Percentiles rank a stretch among this genome's conserved stretches.
Evolutionary conservation across 2,797 vertebrate species (phyloP).

Genomic region (Nyctibius grandis): DNA sequence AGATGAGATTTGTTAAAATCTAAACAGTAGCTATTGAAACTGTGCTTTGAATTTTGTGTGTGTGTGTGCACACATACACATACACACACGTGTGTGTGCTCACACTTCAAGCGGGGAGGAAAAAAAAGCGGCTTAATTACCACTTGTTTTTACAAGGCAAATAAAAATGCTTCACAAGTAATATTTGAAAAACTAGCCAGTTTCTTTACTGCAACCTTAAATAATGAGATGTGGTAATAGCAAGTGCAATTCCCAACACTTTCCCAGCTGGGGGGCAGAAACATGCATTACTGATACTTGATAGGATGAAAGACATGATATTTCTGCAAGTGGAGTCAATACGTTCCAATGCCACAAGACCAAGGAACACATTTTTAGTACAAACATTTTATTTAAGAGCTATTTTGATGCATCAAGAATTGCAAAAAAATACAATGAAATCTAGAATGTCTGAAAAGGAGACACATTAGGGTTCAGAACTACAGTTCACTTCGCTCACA

Average conservation of each 20-base stretch:
- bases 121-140: not conserved
- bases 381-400: not conserved
- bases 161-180: not conserved
- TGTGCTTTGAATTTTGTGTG: not conserved
- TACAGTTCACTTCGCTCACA: not conserved
- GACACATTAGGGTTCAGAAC: not conserved
- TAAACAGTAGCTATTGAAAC: not conserved
- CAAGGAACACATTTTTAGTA: not conserved
- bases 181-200: not conserved
- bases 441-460: not conserved
- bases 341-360: not conserved
- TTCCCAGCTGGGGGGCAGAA: not conserved
- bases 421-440: not conserved
- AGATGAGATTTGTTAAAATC: not conserved
- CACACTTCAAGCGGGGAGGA: too few relatives aligned
- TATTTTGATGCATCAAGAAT: not conserved
- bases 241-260: not conserved
- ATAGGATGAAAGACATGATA: not conserved
- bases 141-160: not conserved
- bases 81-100: rapidly evolving
- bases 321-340: not conserved
- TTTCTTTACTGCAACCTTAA: not conserved
- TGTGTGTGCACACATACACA: too few relatives aligned
- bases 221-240: not conserved
- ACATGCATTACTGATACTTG: not conserved